These are phyloP conservation scores for Orthosia gothica DNA, from an alignment of 2,888 invertebrate genomes.

Conservation along the genomic window DNA sequence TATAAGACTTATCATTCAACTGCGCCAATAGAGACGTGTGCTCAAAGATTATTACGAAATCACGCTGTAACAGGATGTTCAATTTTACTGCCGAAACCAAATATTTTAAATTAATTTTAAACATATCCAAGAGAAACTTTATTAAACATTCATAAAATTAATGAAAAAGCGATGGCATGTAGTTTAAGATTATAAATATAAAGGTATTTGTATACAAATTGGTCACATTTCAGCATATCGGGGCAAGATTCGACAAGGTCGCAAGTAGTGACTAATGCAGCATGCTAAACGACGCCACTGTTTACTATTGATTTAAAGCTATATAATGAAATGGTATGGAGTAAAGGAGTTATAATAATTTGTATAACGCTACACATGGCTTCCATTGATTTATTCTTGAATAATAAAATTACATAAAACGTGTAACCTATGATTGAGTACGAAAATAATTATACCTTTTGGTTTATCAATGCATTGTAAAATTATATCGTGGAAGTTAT, in stretches of 20 bases:
- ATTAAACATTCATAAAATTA: constrained; percentile 16
- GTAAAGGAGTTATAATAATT: constrained; percentile 14
- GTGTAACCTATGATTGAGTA: background rate
- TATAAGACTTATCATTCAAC: constrained; percentile 53
- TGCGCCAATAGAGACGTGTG: constrained; percentile 32
- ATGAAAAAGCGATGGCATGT: constrained; percentile 30
- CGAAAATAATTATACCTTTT: background rate
- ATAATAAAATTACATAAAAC: constrained; percentile 3
- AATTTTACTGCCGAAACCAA: constrained; percentile 16
- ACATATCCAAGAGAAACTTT: constrained; percentile 6
- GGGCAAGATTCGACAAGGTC: constrained; percentile 63
- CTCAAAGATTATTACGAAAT: constrained; percentile 43
- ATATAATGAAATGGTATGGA: constrained; percentile 16
- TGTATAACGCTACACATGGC: background rate
- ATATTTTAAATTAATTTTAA: constrained; percentile 34
- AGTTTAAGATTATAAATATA: constrained; percentile 33
- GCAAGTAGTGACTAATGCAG: constrained; percentile 50
- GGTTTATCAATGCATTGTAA: background rate
- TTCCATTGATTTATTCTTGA: constrained; percentile 20
- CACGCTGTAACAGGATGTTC: constrained; percentile 48
- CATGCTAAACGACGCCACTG: constrained; percentile 17
- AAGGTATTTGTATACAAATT: constrained; percentile 49
- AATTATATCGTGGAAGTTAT: background rate
- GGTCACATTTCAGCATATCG: constrained; percentile 54
- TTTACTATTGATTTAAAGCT: constrained; percentile 44